Conservation (phyloP, 2,113 vertebrate genomes). For the Carollia perspicillata region DNA sequence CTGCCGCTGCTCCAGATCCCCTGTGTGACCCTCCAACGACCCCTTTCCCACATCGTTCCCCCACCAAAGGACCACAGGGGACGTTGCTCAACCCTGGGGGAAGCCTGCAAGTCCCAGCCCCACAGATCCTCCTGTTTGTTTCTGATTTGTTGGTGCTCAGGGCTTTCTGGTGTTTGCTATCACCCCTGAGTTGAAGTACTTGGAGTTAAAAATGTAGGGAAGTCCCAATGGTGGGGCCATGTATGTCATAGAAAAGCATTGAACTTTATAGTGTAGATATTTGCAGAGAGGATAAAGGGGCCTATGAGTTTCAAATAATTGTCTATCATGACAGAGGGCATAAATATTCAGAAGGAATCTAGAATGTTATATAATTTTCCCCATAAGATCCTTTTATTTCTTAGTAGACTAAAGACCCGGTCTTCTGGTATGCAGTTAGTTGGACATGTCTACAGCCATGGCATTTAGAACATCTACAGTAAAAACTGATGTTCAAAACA, state of each 20-base stretch:
- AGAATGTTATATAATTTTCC: background rate
- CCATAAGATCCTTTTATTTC: background rate
- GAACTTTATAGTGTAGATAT: background rate
- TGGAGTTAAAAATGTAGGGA: background rate
- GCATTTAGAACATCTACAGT: background rate
- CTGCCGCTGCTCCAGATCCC: background rate
- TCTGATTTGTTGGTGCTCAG: background rate
- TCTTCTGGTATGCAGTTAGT: background rate
- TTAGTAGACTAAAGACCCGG: background rate
- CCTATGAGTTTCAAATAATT: background rate
- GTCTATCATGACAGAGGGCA: background rate
- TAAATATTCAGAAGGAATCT: background rate
- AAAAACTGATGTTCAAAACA: background rate
- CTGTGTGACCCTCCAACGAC: background rate
- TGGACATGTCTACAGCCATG: background rate
- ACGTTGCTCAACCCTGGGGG: too few species aligned
- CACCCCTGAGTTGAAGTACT: background rate
- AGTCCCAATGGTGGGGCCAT: background rate
- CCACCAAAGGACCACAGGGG: background rate
- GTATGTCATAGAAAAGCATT: background rate
- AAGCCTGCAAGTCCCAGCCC: background rate
- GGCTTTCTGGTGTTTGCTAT: background rate
- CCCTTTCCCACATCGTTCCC: background rate
- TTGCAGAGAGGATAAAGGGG: background rate
- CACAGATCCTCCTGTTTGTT: background rate